phyloP scores from a whole-genome alignment of 1,140 invertebrate species.

The Conopomorpha cramerella region DNA sequence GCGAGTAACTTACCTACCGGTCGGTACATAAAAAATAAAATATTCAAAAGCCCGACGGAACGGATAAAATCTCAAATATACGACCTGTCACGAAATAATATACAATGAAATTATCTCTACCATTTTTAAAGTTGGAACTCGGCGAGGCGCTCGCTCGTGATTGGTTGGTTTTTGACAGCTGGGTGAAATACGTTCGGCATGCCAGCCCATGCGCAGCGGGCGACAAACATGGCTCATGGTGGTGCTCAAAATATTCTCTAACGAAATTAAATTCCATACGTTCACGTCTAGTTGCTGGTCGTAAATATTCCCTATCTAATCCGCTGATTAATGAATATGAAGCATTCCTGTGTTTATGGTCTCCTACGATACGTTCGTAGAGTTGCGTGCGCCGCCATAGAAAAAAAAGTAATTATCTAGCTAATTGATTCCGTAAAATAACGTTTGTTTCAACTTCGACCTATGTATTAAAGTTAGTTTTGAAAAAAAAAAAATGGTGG shows the following conservation, averaged over 20 bases:
- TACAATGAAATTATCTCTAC: slow-evolving; percentile 57
- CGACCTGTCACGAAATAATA: slow-evolving; percentile 59
- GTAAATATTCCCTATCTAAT: slow-evolving; percentile 57
- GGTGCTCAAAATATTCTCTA: slow-evolving; percentile 28
- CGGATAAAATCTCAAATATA: slow-evolving; percentile 56
- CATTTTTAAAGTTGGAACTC: slow-evolving; percentile 49
- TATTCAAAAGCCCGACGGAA: too few relatives aligned
- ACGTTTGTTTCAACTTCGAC: too few relatives aligned
- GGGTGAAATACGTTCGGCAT: slow-evolving; percentile 41
- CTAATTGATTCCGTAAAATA: too few relatives aligned
- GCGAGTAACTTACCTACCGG: too few relatives aligned
- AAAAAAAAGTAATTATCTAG: too few relatives aligned
- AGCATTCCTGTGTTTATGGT: slow-evolving; percentile 1
- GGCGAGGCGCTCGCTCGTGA: slow-evolving; percentile 15
- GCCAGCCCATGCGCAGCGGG: slow-evolving; percentile 40
- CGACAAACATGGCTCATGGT: slow-evolving; percentile 44
- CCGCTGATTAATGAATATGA: slow-evolving; percentile 46
- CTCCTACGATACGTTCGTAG: too few relatives aligned
- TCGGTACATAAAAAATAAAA: too few relatives aligned
- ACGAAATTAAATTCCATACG: slow-evolving; percentile 60
- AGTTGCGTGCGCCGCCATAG: too few relatives aligned
- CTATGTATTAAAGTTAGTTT: too few relatives aligned
- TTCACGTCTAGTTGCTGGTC: slow-evolving; percentile 44
- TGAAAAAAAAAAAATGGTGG: too few relatives aligned
- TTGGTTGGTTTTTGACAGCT: slow-evolving; percentile 46